phyloP scores from a whole-genome alignment of 2,797 vertebrate genomes.

The Lerista edwardsae region DNA sequence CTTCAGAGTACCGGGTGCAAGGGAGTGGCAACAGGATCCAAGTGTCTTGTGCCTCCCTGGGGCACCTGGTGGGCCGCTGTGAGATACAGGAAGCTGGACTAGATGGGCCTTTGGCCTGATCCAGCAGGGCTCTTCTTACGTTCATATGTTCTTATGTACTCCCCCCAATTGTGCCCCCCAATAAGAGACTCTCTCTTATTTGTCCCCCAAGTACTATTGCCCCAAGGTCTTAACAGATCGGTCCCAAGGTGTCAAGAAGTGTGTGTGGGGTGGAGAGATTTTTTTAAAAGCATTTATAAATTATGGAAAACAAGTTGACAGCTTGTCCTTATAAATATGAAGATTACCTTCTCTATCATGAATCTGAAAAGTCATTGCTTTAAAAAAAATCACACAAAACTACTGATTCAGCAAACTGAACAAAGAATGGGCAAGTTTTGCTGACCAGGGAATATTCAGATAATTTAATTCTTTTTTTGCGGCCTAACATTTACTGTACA shows the following conservation, averaged over 20 bases:
- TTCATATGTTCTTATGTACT: no score
- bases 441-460: constrained; percentile 71
- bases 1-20: no score
- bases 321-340: constrained; percentile 76
- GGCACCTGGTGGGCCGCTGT: no score
- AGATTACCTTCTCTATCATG: constrained; percentile 70
- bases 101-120: no score
- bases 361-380: constrained; percentile 72
- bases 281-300: constrained; percentile 69
- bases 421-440: constrained; percentile 72
- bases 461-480: constrained; percentile 68
- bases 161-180: no score
- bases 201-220: constrained; percentile 22
- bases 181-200: no score
- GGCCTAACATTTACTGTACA: constrained; percentile 68
- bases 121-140: no score
- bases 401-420: constrained; percentile 73
- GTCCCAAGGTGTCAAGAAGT: constrained; percentile 64
- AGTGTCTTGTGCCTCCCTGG: no score
- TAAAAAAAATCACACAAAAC: constrained; percentile 56
- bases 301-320: constrained; percentile 74
- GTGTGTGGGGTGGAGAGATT: constrained; percentile 39
- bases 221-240: constrained; percentile 57
- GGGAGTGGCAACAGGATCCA: no score
- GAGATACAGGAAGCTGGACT: no score